These are phyloP conservation scores for Corythornis madagascariensis DNA, from an alignment of 2,113 vertebrate genomes.

Conservation along the genomic window DNA sequence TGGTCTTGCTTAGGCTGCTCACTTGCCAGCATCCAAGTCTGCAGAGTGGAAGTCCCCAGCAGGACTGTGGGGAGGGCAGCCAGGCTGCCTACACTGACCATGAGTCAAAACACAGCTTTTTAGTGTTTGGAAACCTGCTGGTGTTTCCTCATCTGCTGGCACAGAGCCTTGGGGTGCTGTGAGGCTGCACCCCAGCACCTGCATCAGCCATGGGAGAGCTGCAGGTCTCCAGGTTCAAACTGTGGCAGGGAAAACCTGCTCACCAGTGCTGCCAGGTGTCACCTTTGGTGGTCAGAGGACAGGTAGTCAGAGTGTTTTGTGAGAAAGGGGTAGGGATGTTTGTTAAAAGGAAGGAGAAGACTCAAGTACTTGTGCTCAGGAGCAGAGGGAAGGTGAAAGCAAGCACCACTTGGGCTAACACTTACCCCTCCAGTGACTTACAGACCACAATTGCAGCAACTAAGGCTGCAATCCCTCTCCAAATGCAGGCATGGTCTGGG, in stretches of 20 bases:
- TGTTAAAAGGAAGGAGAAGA: not conserved
- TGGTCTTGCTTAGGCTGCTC: not conserved
- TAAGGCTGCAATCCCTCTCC: not conserved
- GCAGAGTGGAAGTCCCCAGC: not conserved
- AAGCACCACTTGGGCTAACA: fast-evolving
- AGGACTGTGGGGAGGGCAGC: not conserved
- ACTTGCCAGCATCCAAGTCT: not conserved
- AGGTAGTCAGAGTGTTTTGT: not conserved
- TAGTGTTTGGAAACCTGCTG: not conserved
- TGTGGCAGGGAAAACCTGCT: not conserved
- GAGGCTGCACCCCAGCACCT: not conserved
- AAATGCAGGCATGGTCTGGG: not conserved
- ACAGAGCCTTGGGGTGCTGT: fast-evolving
- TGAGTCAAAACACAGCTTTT: not conserved
- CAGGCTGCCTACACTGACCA: not conserved
- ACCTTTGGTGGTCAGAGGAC: not conserved
- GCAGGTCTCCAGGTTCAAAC: not conserved
- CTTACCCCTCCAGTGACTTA: not conserved
- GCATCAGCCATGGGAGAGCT: not conserved
- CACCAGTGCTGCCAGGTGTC: not conserved
- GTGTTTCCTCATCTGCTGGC: not conserved
- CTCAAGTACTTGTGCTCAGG: not conserved
- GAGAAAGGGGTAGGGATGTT: not conserved
- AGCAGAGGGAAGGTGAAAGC: not conserved
- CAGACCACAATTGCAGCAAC: not conserved